Conservation (phyloP, 2,888 invertebrate genomes). For the Leptinotarsa rubiginosa region DNA sequence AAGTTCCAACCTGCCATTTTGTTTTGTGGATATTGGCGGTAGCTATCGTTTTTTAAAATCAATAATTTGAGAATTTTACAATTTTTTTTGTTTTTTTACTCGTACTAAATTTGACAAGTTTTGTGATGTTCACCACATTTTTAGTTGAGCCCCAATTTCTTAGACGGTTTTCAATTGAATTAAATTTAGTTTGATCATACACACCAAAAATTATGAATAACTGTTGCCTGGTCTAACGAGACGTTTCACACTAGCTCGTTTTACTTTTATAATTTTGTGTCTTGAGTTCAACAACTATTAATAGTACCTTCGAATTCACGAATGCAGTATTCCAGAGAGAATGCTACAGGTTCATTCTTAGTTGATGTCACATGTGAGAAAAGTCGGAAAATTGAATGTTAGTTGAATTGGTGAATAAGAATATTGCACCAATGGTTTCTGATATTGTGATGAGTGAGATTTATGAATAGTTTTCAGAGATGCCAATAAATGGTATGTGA, state of each 20-base stretch:
- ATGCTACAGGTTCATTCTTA: not conserved
- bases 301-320: conserved; percentile 12
- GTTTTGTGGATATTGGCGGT: no score
- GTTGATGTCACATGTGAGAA: not conserved
- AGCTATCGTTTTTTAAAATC: no score
- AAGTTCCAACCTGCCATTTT: no score
- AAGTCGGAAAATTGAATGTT: not conserved
- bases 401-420: not conserved
- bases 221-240: conserved; percentile 3
- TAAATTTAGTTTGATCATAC: no score
- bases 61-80: no score
- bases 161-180: no score
- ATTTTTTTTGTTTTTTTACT: no score
- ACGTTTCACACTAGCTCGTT: conserved; percentile 2
- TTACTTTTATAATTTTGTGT: conserved; percentile 15
- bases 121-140: no score
- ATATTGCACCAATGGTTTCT: not conserved
- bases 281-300: conserved; percentile 21
- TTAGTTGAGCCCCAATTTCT: no score
- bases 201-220: no score
- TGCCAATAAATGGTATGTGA: not conserved
- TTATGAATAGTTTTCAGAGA: not conserved
- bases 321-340: conserved; percentile 2
- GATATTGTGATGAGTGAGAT: not conserved
- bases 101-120: no score